Conservation (phyloP, 2,888 invertebrate species). For the Drosophila siamana region DNA sequence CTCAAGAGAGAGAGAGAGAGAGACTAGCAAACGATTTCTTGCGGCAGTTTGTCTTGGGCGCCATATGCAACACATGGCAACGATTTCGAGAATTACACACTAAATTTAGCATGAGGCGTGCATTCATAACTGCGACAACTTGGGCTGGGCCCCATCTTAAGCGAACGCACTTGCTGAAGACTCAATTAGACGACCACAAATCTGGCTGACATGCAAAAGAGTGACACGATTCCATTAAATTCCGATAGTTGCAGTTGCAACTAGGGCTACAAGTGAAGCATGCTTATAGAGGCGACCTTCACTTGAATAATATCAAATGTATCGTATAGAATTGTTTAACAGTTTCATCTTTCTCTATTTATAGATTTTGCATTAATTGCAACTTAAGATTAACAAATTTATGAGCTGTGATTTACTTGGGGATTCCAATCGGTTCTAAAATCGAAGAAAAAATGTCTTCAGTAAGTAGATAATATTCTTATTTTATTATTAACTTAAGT, state of each 20-base stretch:
- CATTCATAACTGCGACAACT: background rate
- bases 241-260: constrained; percentile 9
- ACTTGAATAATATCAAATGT: background rate
- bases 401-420: no score
- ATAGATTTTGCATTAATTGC: no score
- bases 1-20: constrained; percentile 14
- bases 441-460: no score
- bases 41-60: constrained; percentile 57
- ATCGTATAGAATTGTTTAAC: no score
- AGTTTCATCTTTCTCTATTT: no score
- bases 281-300: no score
- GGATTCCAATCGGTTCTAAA: no score
- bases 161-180: constrained; percentile 40
- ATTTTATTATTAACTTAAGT: no score
- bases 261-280: background rate
- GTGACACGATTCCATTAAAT: constrained; percentile 56
- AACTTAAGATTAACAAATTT: no score
- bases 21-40: constrained; percentile 43
- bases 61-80: constrained; percentile 78
- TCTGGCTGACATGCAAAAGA: constrained; percentile 64
- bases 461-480: no score
- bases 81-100: constrained; percentile 83
- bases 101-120: constrained; percentile 75
- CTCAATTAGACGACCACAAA: constrained; percentile 71
- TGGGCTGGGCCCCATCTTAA: background rate